Evolutionary conservation across 2,113 vertebrate species (phyloP).

Genomic region (Oreotrochilus melanogaster): DNA sequence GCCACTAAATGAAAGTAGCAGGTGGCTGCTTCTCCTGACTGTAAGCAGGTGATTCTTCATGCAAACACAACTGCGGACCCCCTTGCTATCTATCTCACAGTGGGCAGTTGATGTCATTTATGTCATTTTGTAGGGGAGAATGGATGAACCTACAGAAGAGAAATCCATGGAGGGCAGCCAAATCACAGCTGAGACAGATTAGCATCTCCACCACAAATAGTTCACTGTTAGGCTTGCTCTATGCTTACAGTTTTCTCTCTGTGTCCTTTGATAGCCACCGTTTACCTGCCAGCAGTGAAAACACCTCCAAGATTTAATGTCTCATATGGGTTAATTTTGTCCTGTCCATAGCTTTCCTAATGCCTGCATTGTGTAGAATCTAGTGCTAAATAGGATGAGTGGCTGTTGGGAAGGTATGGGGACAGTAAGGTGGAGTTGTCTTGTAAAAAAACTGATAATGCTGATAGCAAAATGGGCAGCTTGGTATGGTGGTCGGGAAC

Average conservation of each 20-base stretch:
- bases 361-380: background rate
- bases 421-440: background rate
- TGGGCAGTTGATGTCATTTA: background rate
- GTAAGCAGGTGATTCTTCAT: background rate
- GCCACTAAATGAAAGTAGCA: background rate
- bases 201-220: background rate
- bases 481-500: background rate
- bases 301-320: background rate
- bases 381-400: background rate
- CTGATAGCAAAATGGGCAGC: background rate
- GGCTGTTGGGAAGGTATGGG: background rate
- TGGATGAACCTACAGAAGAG: background rate
- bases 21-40: accelerated
- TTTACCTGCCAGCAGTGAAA: background rate
- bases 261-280: background rate
- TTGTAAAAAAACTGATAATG: background rate
- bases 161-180: background rate
- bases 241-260: background rate
- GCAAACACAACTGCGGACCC: background rate
- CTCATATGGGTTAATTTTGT: background rate
- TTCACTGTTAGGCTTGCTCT: background rate
- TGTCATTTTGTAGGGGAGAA: background rate
- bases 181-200: background rate
- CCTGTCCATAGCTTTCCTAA: background rate
- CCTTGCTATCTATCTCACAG: background rate